phyloP scores from a whole-genome alignment of 2,797 vertebrate species.

The Carduelis carduelis region DNA sequence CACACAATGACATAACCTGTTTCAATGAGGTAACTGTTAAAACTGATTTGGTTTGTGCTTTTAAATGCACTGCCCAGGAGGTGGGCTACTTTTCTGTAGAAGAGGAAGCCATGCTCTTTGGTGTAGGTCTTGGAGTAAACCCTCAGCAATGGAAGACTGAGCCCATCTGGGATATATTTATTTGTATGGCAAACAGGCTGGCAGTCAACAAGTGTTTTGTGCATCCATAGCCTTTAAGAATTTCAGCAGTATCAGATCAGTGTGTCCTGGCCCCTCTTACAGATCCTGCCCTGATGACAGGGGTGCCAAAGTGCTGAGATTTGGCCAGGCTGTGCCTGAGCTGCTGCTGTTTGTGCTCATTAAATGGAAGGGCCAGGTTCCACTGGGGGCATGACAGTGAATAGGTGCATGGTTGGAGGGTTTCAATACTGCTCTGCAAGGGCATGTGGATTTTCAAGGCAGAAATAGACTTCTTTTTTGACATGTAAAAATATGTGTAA shows the following conservation, averaged over 20 bases:
- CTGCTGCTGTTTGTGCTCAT: not conserved
- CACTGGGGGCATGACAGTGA: not conserved
- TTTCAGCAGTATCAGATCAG: not conserved
- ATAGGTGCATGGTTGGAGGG: too few species aligned
- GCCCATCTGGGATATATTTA: not conserved
- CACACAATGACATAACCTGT: not conserved
- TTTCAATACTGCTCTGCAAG: not conserved
- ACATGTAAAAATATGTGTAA: not conserved
- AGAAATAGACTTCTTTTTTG: not conserved
- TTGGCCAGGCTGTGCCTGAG: not conserved
- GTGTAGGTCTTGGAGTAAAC: not conserved
- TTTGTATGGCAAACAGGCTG: not conserved
- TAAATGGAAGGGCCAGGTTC: fast-evolving
- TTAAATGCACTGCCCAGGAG: not conserved
- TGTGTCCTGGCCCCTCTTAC: not conserved
- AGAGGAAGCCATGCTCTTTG: not conserved
- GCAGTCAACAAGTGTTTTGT: not conserved
- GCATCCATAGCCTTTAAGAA: not conserved
- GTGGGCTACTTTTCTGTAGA: not conserved
- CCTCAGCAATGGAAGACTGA: not conserved
- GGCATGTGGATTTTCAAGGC: not conserved
- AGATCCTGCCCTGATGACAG: not conserved
- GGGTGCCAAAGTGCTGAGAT: not conserved
- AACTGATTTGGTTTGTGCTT: not conserved
- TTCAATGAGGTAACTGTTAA: not conserved